These are phyloP conservation scores for Callyntrura guangdongensis DNA, from an alignment of 2,888 invertebrate species.

Conservation along the genomic window DNA sequence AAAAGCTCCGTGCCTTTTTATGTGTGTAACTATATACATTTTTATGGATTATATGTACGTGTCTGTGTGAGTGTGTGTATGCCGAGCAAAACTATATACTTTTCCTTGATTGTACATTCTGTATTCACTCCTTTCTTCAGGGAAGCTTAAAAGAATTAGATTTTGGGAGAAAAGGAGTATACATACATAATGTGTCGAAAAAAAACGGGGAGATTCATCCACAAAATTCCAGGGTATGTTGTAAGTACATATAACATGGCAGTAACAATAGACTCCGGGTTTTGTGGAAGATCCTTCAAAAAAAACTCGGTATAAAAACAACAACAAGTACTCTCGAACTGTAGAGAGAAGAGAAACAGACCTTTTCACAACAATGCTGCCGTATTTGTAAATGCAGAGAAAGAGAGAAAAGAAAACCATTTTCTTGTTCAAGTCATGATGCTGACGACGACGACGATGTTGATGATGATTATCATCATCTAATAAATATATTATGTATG, in stretches of 20 bases:
- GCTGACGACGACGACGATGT: constrained; percentile 8
- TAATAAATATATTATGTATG: constrained; percentile 61
- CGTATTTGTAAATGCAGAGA: constrained; percentile 25
- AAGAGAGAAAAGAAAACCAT: constrained; percentile 29
- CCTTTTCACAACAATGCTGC: neutral
- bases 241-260: neutral
- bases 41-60: neutral
- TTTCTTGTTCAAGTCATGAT: constrained; percentile 54
- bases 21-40: constrained; percentile 7
- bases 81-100: neutral
- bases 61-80: neutral
- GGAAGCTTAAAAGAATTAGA: neutral
- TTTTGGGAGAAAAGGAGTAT: neutral
- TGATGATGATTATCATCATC: constrained; percentile 58
- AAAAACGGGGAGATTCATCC: constrained; percentile 3
- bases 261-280: neutral
- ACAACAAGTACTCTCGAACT: constrained; percentile 25
- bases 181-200: neutral
- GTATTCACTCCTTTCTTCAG: constrained; percentile 1
- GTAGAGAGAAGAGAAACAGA: no score
- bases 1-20: constrained; percentile 59
- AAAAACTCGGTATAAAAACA: constrained; percentile 1
- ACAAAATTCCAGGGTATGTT: constrained; percentile 27
- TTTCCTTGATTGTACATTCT: constrained; percentile 1
- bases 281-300: constrained; percentile 41